A percentile compares a stretch with the other conserved stretches of the same genome.
Conservation (phyloP, 2,113 vertebrate genomes). For the Cyanoramphus novaezelandiae region DNA sequence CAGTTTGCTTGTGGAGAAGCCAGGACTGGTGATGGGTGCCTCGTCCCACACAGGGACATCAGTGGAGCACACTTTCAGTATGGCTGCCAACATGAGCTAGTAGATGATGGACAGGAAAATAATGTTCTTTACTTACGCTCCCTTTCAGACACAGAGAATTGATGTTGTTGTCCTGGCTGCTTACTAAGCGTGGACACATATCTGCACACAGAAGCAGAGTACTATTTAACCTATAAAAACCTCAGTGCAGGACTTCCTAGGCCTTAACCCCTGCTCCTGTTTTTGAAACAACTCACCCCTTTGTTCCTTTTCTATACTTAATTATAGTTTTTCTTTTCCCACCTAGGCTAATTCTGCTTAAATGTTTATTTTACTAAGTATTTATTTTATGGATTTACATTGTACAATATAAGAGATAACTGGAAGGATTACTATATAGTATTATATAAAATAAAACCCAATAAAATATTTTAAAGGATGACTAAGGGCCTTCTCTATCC, state of each 20-base stretch:
- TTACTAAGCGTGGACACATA: background rate
- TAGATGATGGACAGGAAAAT: background rate
- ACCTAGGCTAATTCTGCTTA: background rate
- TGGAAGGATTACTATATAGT: background rate
- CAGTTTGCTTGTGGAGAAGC: background rate
- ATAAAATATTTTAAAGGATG: background rate
- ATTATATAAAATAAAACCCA: background rate
- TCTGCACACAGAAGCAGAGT: background rate
- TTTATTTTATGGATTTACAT: background rate
- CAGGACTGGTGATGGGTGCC: background rate
- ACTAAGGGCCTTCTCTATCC: background rate
- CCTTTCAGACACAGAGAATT: background rate
- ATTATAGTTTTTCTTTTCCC: background rate
- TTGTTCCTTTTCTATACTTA: background rate
- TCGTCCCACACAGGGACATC: rapidly evolving
- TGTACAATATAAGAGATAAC: background rate
- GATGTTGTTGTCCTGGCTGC: background rate
- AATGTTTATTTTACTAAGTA: background rate
- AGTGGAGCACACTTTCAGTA: background rate
- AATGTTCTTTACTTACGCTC: background rate
- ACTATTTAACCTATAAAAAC: background rate
- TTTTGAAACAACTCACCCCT: background rate
- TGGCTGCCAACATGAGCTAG: background rate
- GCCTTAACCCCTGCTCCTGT: background rate
- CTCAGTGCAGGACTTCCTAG: background rate